phyloP scores from a whole-genome alignment of 2,113 vertebrate genomes.

The Alligator mississippiensis region DNA sequence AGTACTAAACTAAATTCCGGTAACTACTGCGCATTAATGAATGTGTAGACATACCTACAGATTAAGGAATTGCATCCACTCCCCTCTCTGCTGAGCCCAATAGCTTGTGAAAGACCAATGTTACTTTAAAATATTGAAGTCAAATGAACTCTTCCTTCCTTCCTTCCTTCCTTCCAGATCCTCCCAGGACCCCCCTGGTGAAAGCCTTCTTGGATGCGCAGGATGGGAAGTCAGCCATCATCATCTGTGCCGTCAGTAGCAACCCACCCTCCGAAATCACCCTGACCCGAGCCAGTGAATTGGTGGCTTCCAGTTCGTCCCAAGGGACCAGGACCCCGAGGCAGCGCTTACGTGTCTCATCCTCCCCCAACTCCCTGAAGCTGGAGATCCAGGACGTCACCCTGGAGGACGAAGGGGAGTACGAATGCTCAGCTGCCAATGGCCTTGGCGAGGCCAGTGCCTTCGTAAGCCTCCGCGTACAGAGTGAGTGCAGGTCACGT shows the following conservation, averaged over 20 bases:
- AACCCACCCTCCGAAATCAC: slow-evolving; percentile 56
- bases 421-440: slow-evolving; percentile 67
- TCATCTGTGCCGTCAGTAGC: slow-evolving; percentile 77
- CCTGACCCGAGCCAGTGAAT: slow-evolving; percentile 42
- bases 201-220: slow-evolving; percentile 71
- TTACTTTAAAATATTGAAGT: accelerated
- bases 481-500: slow-evolving; percentile 40
- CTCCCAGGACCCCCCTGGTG: slow-evolving; percentile 66
- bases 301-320: slow-evolving; percentile 31
- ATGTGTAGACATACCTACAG: too few relatives aligned
- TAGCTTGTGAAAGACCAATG: accelerated
- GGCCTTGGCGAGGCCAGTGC: slow-evolving; percentile 14
- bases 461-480: slow-evolving; percentile 45
- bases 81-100: background rate
- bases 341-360: accelerated
- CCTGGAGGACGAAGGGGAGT: slow-evolving; percentile 58
- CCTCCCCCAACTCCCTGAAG: slow-evolving; percentile 59
- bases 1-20: too few relatives aligned
- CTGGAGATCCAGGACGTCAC: slow-evolving; percentile 63
- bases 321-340: accelerated
- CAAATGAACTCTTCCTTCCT: accelerated
- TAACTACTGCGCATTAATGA: too few relatives aligned
- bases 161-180: slow-evolving; percentile 47
- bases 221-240: slow-evolving; percentile 36
- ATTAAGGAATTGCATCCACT: background rate